phyloP scores from a whole-genome alignment of 2,113 vertebrate species.

The Eulemur rufifrons region DNA sequence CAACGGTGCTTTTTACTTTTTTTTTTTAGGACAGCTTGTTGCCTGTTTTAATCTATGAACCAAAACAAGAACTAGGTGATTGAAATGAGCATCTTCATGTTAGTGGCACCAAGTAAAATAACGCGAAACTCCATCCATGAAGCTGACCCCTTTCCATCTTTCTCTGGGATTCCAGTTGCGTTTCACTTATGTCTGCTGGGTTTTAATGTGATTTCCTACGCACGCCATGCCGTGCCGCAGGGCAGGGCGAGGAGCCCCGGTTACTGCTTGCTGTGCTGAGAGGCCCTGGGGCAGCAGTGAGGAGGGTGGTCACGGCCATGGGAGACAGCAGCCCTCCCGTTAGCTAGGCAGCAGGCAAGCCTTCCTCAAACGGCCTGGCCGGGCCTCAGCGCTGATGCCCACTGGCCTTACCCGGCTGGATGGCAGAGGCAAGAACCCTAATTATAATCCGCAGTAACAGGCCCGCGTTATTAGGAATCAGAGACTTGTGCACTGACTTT shows the following conservation, averaged over 20 bases:
- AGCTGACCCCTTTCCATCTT: not conserved
- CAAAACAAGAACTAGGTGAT: not conserved
- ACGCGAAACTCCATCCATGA: not conserved
- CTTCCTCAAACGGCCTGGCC: not conserved
- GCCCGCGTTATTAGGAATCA: not conserved
- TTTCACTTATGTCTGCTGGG: not conserved
- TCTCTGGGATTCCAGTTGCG: not conserved
- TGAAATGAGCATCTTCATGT: not conserved
- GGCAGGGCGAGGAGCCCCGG: not conserved
- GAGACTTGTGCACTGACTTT: not conserved
- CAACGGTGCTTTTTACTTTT: not conserved
- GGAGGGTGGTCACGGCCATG: not conserved
- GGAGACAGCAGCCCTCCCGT: not conserved
- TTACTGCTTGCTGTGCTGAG: not conserved
- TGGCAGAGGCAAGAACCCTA: not conserved
- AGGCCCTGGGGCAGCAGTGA: accelerated
- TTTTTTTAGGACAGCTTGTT: not conserved
- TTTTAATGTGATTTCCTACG: not conserved
- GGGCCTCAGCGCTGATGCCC: accelerated
- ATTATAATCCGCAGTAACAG: not conserved
- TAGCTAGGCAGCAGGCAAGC: accelerated
- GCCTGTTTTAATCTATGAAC: not conserved
- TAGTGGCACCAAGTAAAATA: not conserved
- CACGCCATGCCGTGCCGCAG: accelerated
- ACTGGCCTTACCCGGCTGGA: not conserved